phyloP scores from a whole-genome alignment of 1,140 invertebrate genomes.

The Brachionus rubens region DNA sequence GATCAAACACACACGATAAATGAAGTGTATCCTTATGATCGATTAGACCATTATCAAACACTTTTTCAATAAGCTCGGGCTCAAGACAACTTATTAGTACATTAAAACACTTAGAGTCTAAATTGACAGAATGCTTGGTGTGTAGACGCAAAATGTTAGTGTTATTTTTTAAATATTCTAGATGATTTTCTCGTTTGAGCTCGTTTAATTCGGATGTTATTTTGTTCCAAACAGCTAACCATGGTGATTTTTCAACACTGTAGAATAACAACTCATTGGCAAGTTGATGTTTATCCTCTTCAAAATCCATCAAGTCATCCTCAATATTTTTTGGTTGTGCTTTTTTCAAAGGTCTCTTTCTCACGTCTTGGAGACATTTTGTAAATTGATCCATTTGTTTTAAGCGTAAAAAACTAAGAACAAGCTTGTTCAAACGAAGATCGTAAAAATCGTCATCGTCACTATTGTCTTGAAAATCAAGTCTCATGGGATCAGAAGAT shows the following conservation, averaged over 20 bases:
- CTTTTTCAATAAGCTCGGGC: background rate
- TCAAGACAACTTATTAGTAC: background rate
- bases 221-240: conserved; percentile 32
- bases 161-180: background rate
- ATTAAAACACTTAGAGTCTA: conserved; percentile 32
- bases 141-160: conserved; percentile 11
- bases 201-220: background rate
- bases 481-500: conserved; percentile 12
- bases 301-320: background rate
- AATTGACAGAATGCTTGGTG: background rate
- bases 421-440: background rate
- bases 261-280: too few species aligned
- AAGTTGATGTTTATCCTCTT: background rate
- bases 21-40: background rate
- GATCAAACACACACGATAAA: conserved; percentile 2
- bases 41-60: conserved; percentile 1
- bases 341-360: background rate
- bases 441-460: background rate
- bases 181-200: background rate
- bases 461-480: background rate
- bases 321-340: background rate
- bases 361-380: background rate
- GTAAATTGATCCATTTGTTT: background rate
- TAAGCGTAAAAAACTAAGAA: background rate
- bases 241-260: background rate